phyloP scores from a whole-genome alignment of 2,113 vertebrate genomes.

The Elgaria multicarinata region DNA sequence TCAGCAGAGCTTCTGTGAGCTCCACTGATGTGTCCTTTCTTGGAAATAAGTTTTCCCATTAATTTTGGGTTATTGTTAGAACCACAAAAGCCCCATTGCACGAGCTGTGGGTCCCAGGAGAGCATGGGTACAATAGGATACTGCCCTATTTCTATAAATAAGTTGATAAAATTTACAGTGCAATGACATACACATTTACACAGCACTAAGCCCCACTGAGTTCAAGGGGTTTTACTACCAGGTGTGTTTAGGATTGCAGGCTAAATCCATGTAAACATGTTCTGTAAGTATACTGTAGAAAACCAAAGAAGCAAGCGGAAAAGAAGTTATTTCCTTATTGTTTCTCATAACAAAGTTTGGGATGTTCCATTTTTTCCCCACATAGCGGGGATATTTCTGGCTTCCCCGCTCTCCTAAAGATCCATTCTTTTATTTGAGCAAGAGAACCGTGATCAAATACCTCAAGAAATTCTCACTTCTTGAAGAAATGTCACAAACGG shows the following conservation, averaged over 20 bases:
- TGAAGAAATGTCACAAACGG: background rate
- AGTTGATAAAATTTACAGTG: no score
- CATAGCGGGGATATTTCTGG: background rate
- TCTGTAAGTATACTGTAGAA: background rate
- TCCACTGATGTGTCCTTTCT: no score
- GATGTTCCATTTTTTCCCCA: background rate
- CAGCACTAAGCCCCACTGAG: no score
- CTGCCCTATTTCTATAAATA: no score
- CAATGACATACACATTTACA: no score
- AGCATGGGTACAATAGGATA: no score
- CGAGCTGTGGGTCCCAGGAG: no score
- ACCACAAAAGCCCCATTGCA: background rate
- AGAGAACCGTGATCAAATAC: background rate
- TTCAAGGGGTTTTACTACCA: no score
- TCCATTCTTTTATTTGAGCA: background rate
- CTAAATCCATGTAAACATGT: background rate
- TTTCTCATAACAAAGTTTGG: background rate
- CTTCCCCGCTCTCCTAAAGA: background rate
- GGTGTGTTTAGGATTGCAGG: no score
- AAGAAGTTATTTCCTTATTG: background rate
- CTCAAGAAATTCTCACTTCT: conserved; percentile 35
- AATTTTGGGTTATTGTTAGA: no score
- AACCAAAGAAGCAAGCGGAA: background rate
- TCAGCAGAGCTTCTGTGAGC: no score
- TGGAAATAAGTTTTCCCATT: no score